Evolutionary conservation across 1,140 invertebrate species (phyloP).

Genomic region (Nasonia vitripennis): DNA sequence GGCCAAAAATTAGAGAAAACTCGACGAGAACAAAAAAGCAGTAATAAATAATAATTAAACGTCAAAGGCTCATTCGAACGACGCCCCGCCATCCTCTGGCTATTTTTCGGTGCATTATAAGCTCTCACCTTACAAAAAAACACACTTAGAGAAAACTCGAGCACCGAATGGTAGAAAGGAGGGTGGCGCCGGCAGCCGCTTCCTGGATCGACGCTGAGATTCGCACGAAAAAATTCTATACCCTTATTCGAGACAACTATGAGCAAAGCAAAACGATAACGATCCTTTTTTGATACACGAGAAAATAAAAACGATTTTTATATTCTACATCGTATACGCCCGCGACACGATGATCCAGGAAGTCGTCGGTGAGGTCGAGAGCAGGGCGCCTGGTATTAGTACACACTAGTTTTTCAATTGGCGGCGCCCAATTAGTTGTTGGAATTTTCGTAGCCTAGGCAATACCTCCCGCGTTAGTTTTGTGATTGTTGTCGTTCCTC

Average conservation of each 20-base stretch:
- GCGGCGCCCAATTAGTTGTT: constrained; percentile 73
- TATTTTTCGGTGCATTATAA: background rate
- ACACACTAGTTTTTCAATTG: constrained; percentile 71
- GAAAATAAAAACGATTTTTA: background rate
- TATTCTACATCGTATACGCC: background rate
- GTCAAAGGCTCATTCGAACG: constrained; percentile 52
- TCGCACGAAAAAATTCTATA: background rate
- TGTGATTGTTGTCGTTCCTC: constrained; percentile 67
- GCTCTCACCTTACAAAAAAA: background rate
- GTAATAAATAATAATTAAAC: constrained; percentile 49
- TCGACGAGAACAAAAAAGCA: constrained; percentile 28
- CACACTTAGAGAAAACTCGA: background rate
- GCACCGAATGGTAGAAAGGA: constrained; percentile 19
- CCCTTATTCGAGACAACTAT: background rate
- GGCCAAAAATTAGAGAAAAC: constrained; percentile 36
- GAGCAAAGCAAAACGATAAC: background rate
- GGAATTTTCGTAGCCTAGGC: constrained; percentile 73
- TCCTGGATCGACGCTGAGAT: constrained; percentile 38
- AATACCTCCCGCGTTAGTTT: constrained; percentile 71
- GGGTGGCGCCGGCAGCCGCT: constrained; percentile 47
- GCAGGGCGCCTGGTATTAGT: constrained; percentile 74
- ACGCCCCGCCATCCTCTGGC: constrained; percentile 42
- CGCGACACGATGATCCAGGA: constrained; percentile 52
- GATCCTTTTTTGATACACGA: too few relatives aligned
- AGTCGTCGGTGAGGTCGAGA: constrained; percentile 64